Percentiles rank a stretch among this genome's conserved stretches.
Conservation (phyloP, 1,140 invertebrate species). For the Homarus americanus region DNA sequence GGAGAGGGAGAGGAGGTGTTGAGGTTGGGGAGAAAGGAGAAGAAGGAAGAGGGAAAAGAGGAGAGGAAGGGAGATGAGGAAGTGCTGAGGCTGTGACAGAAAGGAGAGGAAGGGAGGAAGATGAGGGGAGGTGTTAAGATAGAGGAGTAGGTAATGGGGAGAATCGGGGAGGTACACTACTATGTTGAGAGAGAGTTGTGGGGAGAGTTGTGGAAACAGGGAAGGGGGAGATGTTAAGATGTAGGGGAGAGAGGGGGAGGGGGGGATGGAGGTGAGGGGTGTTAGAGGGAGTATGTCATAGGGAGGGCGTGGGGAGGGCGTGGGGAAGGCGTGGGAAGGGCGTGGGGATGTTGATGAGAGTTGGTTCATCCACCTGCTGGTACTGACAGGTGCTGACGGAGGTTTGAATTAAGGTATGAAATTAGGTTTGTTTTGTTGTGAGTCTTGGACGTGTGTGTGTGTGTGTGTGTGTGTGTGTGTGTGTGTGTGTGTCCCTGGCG, state of each 20-base stretch:
- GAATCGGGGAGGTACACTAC: no score
- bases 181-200: no score
- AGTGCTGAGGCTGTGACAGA: no score
- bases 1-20: not conserved
- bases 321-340: no score
- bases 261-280: not conserved
- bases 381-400: conserved; percentile 55
- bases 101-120: not conserved
- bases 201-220: not conserved
- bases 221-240: not conserved
- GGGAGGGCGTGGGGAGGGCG: no score
- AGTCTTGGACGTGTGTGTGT: not conserved
- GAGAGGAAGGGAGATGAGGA: no score
- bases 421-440: conserved; percentile 33
- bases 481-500: no score
- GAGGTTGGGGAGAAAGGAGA: not conserved
- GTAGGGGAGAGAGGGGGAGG: not conserved
- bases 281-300: no score
- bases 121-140: not conserved
- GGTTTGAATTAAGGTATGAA: conserved; percentile 55
- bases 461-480: no score
- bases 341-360: no score
- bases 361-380: conserved; percentile 37
- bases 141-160: no score
- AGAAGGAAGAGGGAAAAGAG: not conserved